A percentile compares a stretch with the other conserved stretches of the same genome.
Evolutionary conservation across 1,140 invertebrate genomes (phyloP).

Genomic region (Zeugodacus cucurbitae): DNA sequence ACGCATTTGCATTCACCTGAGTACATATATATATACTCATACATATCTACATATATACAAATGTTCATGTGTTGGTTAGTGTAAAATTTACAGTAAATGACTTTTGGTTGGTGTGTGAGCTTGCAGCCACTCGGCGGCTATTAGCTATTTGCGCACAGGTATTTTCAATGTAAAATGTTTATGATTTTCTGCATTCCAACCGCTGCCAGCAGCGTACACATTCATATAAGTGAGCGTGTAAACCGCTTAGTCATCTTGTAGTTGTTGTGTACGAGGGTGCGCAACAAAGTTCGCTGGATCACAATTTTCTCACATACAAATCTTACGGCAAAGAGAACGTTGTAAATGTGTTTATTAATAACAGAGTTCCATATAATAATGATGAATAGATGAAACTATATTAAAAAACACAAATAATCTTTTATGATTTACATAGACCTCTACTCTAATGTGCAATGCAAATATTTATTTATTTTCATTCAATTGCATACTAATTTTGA

Average conservation of each 20-base stretch:
- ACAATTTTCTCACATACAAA: background rate
- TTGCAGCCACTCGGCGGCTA: background rate
- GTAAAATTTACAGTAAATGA: background rate
- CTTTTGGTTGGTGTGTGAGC: background rate
- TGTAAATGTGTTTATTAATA: too few relatives aligned
- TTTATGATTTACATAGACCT: too few relatives aligned
- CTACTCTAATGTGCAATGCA: background rate
- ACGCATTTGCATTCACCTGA: background rate
- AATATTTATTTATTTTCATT: background rate
- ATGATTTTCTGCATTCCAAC: background rate
- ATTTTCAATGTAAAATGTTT: background rate
- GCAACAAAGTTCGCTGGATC: background rate
- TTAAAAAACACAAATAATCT: too few relatives aligned
- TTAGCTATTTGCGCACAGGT: background rate
- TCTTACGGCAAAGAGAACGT: background rate
- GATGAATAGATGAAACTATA: too few relatives aligned
- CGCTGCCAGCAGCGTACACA: background rate
- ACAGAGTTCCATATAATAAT: too few relatives aligned
- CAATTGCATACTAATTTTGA: background rate
- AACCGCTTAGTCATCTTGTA: background rate
- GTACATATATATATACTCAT: background rate
- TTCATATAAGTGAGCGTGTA: background rate
- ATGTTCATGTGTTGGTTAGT: background rate
- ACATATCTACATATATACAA: background rate
- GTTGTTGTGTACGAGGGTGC: background rate